A percentile compares a stretch with the other conserved stretches of the same genome.
These are phyloP conservation scores for Crocidura indochinensis DNA, from an alignment of 2,797 vertebrate genomes.

Conservation along the genomic window DNA sequence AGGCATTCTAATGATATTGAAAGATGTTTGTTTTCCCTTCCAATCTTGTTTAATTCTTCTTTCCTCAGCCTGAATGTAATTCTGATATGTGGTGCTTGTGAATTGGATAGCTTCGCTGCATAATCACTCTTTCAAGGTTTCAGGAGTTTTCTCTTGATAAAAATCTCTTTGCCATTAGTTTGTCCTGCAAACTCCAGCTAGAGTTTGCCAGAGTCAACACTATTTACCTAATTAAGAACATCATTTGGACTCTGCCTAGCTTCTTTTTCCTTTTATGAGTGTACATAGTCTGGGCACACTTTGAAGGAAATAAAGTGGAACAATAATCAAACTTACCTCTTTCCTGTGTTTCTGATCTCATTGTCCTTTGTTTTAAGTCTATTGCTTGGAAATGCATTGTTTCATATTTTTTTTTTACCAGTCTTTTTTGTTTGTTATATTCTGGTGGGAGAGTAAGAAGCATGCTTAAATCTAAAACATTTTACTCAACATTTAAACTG, in stretches of 20 bases:
- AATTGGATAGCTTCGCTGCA: too few relatives aligned
- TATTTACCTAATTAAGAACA: too few relatives aligned
- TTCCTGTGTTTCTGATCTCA: background rate
- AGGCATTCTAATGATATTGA: too few relatives aligned
- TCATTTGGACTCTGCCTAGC: background rate
- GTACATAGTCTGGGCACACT: background rate
- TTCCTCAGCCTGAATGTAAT: too few relatives aligned
- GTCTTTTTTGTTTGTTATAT: background rate
- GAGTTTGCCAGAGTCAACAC: too few relatives aligned
- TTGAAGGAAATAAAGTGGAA: background rate
- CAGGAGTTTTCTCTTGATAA: too few relatives aligned
- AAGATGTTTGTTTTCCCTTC: too few relatives aligned
- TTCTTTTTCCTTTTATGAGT: background rate
- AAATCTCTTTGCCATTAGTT: too few relatives aligned
- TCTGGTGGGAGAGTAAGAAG: background rate
- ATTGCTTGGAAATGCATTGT: constrained; percentile 8
- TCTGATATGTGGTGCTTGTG: too few relatives aligned
- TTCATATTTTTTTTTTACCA: background rate
- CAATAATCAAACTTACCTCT: background rate
- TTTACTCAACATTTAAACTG: constrained; percentile 43
- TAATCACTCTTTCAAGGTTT: too few relatives aligned
- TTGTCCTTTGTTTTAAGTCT: background rate
- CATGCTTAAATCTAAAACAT: constrained; percentile 34
- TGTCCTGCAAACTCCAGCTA: too few relatives aligned
- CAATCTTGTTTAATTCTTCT: too few relatives aligned